A percentile compares a stretch with the other conserved stretches of the same genome.
Conservation (phyloP, 2,113 vertebrate genomes). For the Gnathonemus echidnorhynchus region DNA sequence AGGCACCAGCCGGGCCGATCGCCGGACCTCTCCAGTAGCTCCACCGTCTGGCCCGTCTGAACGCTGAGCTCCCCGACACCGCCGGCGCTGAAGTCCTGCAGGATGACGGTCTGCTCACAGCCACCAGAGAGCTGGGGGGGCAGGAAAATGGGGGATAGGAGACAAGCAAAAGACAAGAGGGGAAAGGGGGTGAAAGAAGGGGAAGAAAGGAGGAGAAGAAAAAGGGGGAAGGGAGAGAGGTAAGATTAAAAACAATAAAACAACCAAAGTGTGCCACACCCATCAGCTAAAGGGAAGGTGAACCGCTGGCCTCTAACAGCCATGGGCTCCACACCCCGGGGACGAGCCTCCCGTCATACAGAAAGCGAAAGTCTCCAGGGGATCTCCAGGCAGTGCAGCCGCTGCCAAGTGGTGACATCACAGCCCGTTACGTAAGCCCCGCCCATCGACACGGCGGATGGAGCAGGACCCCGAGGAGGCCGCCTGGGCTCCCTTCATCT, state of each 20-base stretch:
- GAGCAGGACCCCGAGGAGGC: not conserved
- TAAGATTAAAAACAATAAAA: not conserved
- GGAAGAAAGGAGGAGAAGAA: not conserved
- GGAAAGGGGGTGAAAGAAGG: not conserved
- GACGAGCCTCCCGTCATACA: not conserved
- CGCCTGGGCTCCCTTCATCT: not conserved
- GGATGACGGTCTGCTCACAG: slow-evolving; percentile 88
- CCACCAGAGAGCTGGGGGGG: slow-evolving; percentile 73
- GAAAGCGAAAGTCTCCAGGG: not conserved
- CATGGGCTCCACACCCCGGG: not conserved
- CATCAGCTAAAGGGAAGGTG: not conserved
- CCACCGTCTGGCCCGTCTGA: slow-evolving; percentile 92
- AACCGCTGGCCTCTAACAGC: not conserved
- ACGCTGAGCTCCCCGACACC: slow-evolving; percentile 76
- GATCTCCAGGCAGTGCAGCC: not conserved
- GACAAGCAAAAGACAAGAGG: too few species aligned
- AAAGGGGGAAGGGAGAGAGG: not conserved
- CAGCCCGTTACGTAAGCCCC: not conserved
- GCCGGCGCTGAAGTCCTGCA: slow-evolving; percentile 78
- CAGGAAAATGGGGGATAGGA: not conserved
- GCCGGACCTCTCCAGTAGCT: slow-evolving; percentile 83
- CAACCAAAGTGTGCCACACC: not conserved
- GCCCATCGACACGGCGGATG: not conserved
- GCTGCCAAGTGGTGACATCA: not conserved
- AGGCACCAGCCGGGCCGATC: slow-evolving; percentile 74